Base-by-base conservation (phyloP, 2,797 vertebrate species). In the Podargus strigoides region DNA sequence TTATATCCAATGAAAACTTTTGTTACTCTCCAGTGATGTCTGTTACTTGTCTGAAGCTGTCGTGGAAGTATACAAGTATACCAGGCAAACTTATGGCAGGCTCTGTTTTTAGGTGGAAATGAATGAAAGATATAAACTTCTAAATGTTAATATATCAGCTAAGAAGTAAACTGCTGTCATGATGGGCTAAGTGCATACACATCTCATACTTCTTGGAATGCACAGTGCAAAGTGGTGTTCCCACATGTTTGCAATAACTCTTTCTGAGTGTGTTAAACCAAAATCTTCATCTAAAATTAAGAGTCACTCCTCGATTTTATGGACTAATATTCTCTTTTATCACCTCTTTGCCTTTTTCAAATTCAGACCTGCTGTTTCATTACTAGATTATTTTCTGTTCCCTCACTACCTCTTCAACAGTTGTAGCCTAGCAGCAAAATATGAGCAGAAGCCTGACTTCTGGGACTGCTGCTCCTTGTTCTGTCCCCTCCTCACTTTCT, bases 1-100 rank as follows among this genome's bases (percentile, higher is more conserved):
- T 94, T 85, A 79, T 41, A 82, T 46, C 69, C 9, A 28, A 83
- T 77, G 64, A 82, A 37, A 20, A 9, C 14, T 77, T 76, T 60
- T 70, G 34, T 64, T 69, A 19, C 14, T 87, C 77, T 70, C 28
- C 24, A 37, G 44, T 87, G 82, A 37, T 16, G 63, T 69, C 63
- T 90, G 69, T 77, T 89, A 83, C 87, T 39, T 70, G 86, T 81
- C 94, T 89, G 88, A 87, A 90, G 89, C 82, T 84, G 55, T 58
- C n/a, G 64, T 83, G 85, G 50, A 78, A 95, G 44, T 60, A 28
- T 30, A 37, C 32, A 82, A 93, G 56, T 70, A 34, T 55, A 42
- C 58, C 7, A 41, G 16, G 87, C 64, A 95, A 79, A 39, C 15
- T 83, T 73, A 20, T 32, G 88, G 91, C 76, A 91, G 81, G 92